These are phyloP conservation scores for Vanessa tameamea DNA, from an alignment of 1,140 invertebrate genomes.

Conservation along the genomic window DNA sequence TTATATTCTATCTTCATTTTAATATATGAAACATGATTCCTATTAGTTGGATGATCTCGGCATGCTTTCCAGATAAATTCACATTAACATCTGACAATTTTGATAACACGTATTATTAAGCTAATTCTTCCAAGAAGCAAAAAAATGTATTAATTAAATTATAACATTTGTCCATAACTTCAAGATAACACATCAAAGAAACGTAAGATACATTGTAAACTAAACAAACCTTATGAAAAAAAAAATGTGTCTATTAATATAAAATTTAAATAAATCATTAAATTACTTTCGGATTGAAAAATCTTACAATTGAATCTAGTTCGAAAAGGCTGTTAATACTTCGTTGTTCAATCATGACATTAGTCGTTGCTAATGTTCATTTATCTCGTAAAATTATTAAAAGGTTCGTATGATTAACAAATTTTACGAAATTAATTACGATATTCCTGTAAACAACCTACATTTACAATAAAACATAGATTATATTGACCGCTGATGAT, in stretches of 20 bases:
- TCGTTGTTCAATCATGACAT: not conserved
- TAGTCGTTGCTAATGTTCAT: not conserved
- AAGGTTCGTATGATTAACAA: not conserved
- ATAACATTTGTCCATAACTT: not conserved
- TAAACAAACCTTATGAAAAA: too few relatives aligned
- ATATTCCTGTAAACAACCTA: slow-evolving; percentile 2
- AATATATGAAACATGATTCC: too few relatives aligned
- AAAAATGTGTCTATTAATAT: not conserved
- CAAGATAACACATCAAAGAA: not conserved
- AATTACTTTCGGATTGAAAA: too few relatives aligned
- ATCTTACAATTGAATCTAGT: not conserved
- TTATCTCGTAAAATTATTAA: not conserved
- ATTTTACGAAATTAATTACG: not conserved
- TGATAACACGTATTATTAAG: not conserved
- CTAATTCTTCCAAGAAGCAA: not conserved
- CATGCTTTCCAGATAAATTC: not conserved
- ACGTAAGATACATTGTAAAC: not conserved
- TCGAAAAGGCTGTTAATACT: not conserved
- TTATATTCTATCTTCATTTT: too few relatives aligned
- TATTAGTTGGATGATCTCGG: too few relatives aligned
- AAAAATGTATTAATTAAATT: not conserved
- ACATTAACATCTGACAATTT: not conserved
- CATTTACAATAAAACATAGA: slow-evolving; percentile 12
- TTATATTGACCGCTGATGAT: slow-evolving; percentile 24
- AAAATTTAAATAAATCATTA: too few relatives aligned